These are phyloP conservation scores for Otocyon megalotis DNA, from an alignment of 2,113 vertebrate genomes.

Conservation along the genomic window DNA sequence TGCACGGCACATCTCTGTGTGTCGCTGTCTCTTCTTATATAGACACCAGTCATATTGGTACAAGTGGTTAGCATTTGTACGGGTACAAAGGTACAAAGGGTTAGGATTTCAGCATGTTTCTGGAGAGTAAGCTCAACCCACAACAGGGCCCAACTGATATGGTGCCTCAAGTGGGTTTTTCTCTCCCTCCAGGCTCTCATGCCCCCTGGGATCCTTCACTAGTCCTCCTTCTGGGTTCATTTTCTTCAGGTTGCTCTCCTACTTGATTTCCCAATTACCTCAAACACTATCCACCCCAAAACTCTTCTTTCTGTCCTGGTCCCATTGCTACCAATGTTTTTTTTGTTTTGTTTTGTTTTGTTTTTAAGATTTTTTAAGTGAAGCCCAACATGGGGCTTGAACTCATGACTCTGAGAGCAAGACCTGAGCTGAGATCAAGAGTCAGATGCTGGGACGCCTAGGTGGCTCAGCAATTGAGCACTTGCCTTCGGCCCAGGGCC, in stretches of 20 bases:
- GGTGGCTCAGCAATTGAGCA: too few relatives aligned
- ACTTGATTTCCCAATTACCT: neutral
- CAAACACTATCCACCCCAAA: neutral
- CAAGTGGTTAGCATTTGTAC: neutral
- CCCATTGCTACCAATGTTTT: neutral
- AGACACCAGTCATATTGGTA: neutral
- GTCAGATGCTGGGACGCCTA: too few relatives aligned
- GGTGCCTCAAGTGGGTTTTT: neutral
- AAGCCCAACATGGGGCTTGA: neutral
- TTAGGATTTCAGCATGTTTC: neutral
- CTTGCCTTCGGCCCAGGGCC: too few relatives aligned
- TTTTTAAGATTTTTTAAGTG: neutral
- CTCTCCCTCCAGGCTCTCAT: neutral
- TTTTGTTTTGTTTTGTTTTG: too few relatives aligned
- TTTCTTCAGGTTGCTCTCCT: neutral
- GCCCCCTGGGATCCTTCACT: neutral
- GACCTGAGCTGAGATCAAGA: neutral
- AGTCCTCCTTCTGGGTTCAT: neutral
- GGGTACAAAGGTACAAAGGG: neutral
- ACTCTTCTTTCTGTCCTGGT: neutral
- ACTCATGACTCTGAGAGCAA: neutral
- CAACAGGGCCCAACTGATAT: fast-evolving
- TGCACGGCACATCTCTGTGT: neutral
- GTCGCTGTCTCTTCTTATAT: neutral
- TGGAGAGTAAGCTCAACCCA: neutral